Base-by-base conservation (phyloP, 1,140 invertebrate species). In the Solen grandis region DNA sequence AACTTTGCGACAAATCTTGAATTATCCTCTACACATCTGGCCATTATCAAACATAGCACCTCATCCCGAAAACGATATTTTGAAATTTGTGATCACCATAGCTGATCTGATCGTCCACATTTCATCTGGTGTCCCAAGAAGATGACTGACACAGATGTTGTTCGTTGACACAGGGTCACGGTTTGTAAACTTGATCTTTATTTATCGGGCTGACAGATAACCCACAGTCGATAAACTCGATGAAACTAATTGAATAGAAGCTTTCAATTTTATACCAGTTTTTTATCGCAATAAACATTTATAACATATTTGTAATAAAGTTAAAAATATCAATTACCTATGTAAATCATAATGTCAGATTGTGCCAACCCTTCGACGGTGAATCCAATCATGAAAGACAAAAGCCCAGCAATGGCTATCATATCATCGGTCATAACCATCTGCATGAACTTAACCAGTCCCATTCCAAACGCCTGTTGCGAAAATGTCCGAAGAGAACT, bases 401-500 rank as follows among this genome's bases (percentile, higher is more conserved):
- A 2, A 68, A 50, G 69, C 1, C 75, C 75, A 25, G 69, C 19
- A 35, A 78, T 59, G 14, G 54, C 75, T 16, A 78, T 69, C 4
- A 65, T 27, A 33, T 78, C 75, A 36, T 78, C 75, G 14, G 75
- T 59, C 52, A 78, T 59, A n/a, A 68, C 16, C 36, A 16, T 60
- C 54, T 78, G 75, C 31, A 78, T 41, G 29, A 69, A 19, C 31
- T 69, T 68, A 4, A 78, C 52, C 50, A 78, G 52, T 46, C 54
- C 54, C 75, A 78, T 78, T 5, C 75, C 75, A 57, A 65, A 25
- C 16, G 57, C 55, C 25, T 69, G 65, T 31, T 78, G 75, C 31
- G 60, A 1, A n/a, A 69, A 3, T 60, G 29, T 69, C 29, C 55
- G 33, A 16, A 69, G 22, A 0, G 63, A 46, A 10, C 50, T 60